phyloP scores from a whole-genome alignment of 2,888 invertebrate genomes.

The Cataglyphis cursor region DNA sequence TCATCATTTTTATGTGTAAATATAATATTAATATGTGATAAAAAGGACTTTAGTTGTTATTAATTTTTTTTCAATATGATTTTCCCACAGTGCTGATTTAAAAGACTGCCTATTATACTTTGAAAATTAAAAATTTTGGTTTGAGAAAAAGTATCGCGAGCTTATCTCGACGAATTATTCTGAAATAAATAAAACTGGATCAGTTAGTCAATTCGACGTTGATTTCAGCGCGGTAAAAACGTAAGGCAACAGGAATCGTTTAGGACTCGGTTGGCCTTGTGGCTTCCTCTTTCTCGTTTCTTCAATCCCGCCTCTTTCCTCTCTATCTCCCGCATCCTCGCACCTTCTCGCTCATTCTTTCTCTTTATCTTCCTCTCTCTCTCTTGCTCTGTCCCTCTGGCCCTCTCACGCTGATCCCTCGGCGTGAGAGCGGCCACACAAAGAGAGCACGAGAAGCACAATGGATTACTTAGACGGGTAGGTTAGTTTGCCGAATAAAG shows the following conservation, averaged over 20 bases:
- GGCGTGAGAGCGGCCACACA: constrained; percentile 83
- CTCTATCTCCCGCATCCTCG: constrained; percentile 58
- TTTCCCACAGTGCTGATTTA: not conserved
- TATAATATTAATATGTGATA: not conserved
- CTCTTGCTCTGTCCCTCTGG: constrained; percentile 73
- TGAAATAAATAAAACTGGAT: constrained; percentile 77
- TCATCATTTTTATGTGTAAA: not conserved
- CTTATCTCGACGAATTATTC: constrained; percentile 16
- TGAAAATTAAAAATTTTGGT: not conserved
- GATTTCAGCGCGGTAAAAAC: constrained; percentile 72
- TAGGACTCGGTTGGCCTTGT: constrained; percentile 82
- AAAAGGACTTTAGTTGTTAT: not conserved
- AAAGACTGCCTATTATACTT: not conserved
- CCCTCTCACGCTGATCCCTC: constrained; percentile 76
- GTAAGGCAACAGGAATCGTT: constrained; percentile 78
- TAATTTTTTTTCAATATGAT: not conserved
- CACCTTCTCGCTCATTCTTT: constrained; percentile 41
- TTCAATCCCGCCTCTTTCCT: constrained; percentile 62
- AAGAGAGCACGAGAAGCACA: constrained; percentile 83
- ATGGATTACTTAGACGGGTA: constrained; percentile 85
- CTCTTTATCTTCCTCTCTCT: constrained; percentile 44
- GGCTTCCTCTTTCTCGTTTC: constrained; percentile 73
- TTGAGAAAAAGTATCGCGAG: not conserved
- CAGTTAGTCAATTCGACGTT: constrained; percentile 75
- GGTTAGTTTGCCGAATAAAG: constrained; percentile 85